A percentile compares a stretch with the other conserved stretches of the same genome.
Conservation (phyloP, 2,888 invertebrate genomes). For the Halictus quadricinctus region DNA sequence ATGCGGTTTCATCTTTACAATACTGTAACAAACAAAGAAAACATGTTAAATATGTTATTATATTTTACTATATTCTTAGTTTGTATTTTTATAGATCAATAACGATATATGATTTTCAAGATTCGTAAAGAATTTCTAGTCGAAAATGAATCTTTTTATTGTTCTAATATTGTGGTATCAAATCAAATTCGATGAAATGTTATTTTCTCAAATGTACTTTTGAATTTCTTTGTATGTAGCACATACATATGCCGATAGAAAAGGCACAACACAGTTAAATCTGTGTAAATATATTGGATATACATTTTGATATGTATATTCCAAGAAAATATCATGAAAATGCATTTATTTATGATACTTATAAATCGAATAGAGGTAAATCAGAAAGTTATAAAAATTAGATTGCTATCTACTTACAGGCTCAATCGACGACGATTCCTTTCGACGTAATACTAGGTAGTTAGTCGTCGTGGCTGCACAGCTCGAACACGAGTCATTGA, state of each 20-base stretch:
- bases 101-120: background rate
- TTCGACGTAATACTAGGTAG: background rate
- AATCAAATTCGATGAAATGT: conserved; percentile 26
- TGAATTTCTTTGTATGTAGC: background rate
- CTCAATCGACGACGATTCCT: conserved; percentile 11
- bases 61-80: background rate
- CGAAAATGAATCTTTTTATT: background rate
- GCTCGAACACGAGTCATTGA: background rate
- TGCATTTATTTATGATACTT: background rate
- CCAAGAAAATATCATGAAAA: background rate
- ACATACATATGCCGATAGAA: background rate
- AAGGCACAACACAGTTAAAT: background rate
- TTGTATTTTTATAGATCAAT: background rate
- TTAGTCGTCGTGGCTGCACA: conserved; percentile 15
- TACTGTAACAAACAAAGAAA: conserved; percentile 39
- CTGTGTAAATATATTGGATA: background rate
- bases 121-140: background rate
- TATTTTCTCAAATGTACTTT: conserved; percentile 14
- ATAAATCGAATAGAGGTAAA: background rate
- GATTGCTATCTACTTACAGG: background rate
- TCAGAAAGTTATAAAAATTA: background rate
- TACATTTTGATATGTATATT: background rate
- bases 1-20: background rate
- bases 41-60: conserved; percentile 9
- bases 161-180: background rate